Evolutionary conservation across 2,888 invertebrate species (phyloP).

Genomic region (Drosophila kuntzei): DNA sequence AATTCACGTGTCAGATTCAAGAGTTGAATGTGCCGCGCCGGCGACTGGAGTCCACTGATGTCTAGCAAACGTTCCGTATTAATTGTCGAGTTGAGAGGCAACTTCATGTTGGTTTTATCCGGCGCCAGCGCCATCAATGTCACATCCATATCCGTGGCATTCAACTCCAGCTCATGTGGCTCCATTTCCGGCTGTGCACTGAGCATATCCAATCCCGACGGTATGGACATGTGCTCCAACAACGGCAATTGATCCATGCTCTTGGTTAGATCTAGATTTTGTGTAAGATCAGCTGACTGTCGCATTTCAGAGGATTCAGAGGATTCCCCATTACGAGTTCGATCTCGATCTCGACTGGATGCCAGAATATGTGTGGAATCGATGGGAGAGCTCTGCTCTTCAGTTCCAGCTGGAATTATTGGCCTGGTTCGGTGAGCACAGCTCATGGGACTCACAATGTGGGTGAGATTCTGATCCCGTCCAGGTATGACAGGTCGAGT

Average conservation of each 20-base stretch:
- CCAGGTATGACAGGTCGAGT: neutral
- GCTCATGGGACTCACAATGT: constrained; percentile 2
- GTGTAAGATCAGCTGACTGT: constrained; percentile 14
- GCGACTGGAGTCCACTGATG: constrained; percentile 69
- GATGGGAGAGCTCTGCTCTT: constrained; percentile 4
- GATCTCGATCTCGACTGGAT: constrained; percentile 10
- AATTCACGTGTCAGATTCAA: constrained; percentile 82
- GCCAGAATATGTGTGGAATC: constrained; percentile 33
- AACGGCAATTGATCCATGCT: constrained; percentile 76
- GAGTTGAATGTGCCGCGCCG: constrained; percentile 74
- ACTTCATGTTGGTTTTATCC: constrained; percentile 81
- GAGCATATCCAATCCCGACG: constrained; percentile 68
- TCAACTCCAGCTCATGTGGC: constrained; percentile 12
- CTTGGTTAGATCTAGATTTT: constrained; percentile 47
- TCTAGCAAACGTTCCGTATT: constrained; percentile 83
- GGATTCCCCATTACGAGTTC: neutral
- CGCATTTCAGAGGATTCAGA: too few species aligned
- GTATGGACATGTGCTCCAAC: constrained; percentile 80
- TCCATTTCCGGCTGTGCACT: constrained; percentile 23
- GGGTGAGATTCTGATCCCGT: constrained; percentile 30
- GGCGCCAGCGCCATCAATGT: constrained; percentile 75
- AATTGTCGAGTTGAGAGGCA: constrained; percentile 83
- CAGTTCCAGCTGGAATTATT: neutral
- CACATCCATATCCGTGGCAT: constrained; percentile 63
- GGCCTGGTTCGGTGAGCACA: constrained; percentile 12